Conservation (phyloP, 2,113 vertebrate genomes). For the Rhinogobius similis region DNA sequence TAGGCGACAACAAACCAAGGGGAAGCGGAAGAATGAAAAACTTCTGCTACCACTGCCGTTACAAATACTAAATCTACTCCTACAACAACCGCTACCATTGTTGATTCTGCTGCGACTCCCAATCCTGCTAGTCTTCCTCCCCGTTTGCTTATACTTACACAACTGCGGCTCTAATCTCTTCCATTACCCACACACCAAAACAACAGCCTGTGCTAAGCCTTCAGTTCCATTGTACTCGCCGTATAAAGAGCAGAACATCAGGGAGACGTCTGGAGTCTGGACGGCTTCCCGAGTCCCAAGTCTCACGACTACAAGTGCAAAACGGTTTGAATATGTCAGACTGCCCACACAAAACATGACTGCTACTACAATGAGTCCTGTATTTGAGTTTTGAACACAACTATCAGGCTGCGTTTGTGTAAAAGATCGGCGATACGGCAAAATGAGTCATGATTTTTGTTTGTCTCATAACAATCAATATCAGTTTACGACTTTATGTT, state of each 20-base stretch:
- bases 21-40: constrained; percentile 18
- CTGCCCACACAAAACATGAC: background rate
- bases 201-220: constrained; percentile 42
- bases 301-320: constrained; percentile 37
- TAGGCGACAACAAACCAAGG: constrained; percentile 13
- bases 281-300: constrained; percentile 43
- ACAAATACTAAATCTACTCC: background rate
- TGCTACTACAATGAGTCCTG: no score
- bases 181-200: constrained; percentile 34
- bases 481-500: no score
- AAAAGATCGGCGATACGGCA: no score
- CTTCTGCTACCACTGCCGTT: background rate
- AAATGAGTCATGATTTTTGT: no score
- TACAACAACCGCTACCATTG: no score
- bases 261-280: constrained; percentile 53
- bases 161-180: constrained; percentile 34
- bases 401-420: no score
- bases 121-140: no score
- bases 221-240: constrained; percentile 39
- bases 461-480: no score
- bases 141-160: background rate
- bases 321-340: constrained; percentile 46
- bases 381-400: no score
- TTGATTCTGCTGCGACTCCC: no score
- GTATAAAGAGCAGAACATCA: constrained; percentile 44